Base-by-base conservation (phyloP, 2,888 invertebrate genomes). In the Conus canariensis region DNA sequence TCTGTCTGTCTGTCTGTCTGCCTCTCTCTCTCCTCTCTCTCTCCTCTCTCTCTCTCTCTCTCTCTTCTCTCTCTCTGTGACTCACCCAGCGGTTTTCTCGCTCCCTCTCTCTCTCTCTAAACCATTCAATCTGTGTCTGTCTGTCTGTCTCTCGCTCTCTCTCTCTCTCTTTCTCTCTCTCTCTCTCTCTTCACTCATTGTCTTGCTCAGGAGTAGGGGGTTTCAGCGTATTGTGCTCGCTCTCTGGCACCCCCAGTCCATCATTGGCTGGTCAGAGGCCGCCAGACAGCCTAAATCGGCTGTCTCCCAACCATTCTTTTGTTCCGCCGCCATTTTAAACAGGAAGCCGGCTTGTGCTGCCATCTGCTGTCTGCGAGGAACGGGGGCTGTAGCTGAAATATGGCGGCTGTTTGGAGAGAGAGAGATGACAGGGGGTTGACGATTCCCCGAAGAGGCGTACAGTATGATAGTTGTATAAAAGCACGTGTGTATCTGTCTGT, bases 261-360 rank as follows among this genome's bases (percentile, higher is more conserved):
- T 85, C 89, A 89, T 74, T 85, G 83, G 82, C 22, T 85, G 85
- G 89, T 85, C 85, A 85, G 25, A 74, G n/a, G 25, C 22, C 10
- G n/a, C 74, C 70, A 85, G 45, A 80, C 89, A 85, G 83, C 70
- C 64, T 19, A 22, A 59, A 59, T 58, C 85, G 85, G 16, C 64
- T 30, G 14, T 82, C 80, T 25, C 74, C 22, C 6, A 5, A 67
- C 70, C 85, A 30, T n/a, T 67, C 89, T 70, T 67, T 89, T 67
- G 82, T 88, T 59, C 85, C n/a, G 70, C 58, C 85, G 74, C 89
- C 89, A 85, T 89, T 67, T 85, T 89, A 70, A 83, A 89, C 85
- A 70, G 74, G 64, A 25, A 60, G n/a, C 70, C 82, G 25, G 88
- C 74, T 30, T 80, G 58, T 59, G 89, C 67, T 74, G 89, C 89